phyloP scores from a whole-genome alignment of 2,113 vertebrate species.

The Nematolebias whitei region DNA sequence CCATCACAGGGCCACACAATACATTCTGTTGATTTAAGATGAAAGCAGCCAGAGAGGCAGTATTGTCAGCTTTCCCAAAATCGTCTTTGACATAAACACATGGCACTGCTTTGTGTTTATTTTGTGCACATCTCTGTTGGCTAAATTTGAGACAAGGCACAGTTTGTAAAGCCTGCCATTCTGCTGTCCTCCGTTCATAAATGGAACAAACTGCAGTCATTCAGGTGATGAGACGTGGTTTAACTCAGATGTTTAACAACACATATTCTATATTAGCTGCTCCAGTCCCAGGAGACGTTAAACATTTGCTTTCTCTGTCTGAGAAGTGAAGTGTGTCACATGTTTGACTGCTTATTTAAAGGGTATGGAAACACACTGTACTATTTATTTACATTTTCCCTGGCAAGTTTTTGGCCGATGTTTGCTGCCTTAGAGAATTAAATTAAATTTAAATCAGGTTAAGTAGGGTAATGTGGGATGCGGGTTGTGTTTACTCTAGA shows the following conservation, averaged over 20 bases:
- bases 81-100: not conserved
- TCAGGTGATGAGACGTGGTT: not conserved
- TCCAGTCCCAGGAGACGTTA: not conserved
- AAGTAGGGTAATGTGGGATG: not conserved
- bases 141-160: not conserved
- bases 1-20: too few relatives aligned
- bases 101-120: not conserved
- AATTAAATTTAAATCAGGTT: not conserved
- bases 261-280: not conserved
- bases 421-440: not conserved
- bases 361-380: not conserved
- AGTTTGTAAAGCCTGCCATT: not conserved
- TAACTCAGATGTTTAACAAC: not conserved
- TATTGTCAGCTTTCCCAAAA: not conserved
- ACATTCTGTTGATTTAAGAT: too few relatives aligned
- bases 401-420: not conserved
- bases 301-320: not conserved
- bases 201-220: not conserved
- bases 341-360: not conserved
- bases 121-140: not conserved
- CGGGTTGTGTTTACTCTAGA: not conserved
- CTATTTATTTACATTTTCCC: not conserved
- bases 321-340: not conserved
- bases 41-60: too few relatives aligned
- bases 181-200: not conserved